Conservation (phyloP, 2,888 invertebrate species). For the Drosophila greeni region DNA sequence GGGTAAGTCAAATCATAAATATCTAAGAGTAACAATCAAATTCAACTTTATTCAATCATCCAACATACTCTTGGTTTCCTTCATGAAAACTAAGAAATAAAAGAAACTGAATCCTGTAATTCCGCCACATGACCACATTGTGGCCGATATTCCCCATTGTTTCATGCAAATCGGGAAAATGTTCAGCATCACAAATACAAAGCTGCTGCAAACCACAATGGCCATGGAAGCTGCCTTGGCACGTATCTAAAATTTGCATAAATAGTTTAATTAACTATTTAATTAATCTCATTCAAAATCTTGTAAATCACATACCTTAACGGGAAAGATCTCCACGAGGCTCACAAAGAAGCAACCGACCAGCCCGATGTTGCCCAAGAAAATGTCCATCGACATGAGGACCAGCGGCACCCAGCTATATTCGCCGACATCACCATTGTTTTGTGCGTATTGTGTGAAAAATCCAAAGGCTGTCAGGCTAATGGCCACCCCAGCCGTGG, state of each 20-base stretch:
- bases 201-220: slow-evolving; percentile 59
- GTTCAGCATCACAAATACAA: slow-evolving; percentile 69
- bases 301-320: slow-evolving; percentile 62
- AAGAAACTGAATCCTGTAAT: slow-evolving; percentile 58
- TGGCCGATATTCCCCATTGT: slow-evolving; percentile 54
- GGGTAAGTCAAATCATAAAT: not conserved
- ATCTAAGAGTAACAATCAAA: not conserved
- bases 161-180: slow-evolving; percentile 70
- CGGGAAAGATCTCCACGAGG: slow-evolving; percentile 76
- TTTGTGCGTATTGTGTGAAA: slow-evolving; percentile 59
- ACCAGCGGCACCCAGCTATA: slow-evolving; percentile 73
- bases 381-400: slow-evolving; percentile 73
- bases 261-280: not conserved
- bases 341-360: slow-evolving; percentile 73
- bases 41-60: slow-evolving; percentile 38
- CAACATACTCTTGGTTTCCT: slow-evolving; percentile 71
- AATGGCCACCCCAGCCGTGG: slow-evolving; percentile 65
- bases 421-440: slow-evolving; percentile 51
- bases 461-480: slow-evolving; percentile 66
- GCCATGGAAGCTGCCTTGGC: slow-evolving; percentile 64
- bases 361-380: slow-evolving; percentile 74
- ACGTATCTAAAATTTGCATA: slow-evolving; percentile 63
- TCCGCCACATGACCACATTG: slow-evolving; percentile 66
- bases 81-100: slow-evolving; percentile 58
- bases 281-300: not conserved